phyloP scores from a whole-genome alignment of 1,140 invertebrate species.

The Bombus polaris region DNA sequence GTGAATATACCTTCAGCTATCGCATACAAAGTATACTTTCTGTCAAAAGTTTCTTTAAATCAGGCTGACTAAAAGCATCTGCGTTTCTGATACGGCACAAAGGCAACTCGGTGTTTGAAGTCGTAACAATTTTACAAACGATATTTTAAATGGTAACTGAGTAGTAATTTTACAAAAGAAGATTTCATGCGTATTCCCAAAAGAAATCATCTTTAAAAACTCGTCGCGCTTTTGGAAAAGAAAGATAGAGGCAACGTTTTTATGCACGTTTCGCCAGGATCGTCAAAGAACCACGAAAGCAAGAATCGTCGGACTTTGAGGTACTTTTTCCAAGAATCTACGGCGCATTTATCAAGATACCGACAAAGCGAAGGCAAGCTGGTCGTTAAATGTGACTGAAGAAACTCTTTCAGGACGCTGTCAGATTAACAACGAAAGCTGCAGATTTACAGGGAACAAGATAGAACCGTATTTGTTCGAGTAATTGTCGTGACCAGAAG shows the following conservation, averaged over 20 bases:
- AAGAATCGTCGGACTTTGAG: neutral
- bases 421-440: neutral
- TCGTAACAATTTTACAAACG: neutral
- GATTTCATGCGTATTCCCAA: neutral
- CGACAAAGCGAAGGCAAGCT: neutral
- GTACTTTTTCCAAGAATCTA: neutral
- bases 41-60: neutral
- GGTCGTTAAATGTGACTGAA: neutral
- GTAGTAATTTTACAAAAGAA: neutral
- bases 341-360: neutral
- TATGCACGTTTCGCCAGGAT: neutral
- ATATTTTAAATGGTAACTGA: neutral
- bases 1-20: neutral
- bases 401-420: neutral
- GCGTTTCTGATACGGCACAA: neutral
- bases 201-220: constrained; percentile 9
- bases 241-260: neutral
- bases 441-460: neutral
- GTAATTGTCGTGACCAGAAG: neutral
- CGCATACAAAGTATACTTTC: neutral
- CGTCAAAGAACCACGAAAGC: neutral
- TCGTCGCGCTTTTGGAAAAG: neutral
- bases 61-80: neutral
- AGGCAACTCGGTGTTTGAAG: neutral
- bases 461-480: neutral